Conservation (phyloP, 1,140 invertebrate species). For the Myzus persicae region DNA sequence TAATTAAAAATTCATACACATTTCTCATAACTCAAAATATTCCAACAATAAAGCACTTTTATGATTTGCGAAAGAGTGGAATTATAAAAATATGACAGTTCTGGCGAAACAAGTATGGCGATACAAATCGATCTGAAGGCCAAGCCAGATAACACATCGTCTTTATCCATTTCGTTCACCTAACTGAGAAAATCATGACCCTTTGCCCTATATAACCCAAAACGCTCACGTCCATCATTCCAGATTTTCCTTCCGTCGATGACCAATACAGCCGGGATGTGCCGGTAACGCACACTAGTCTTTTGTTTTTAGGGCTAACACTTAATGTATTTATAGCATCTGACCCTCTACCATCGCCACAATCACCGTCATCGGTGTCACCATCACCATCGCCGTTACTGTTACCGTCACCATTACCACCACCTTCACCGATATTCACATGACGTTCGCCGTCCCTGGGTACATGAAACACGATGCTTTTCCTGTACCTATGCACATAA, state of each 20-base stretch:
- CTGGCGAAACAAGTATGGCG: no score
- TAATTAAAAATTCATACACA: no score
- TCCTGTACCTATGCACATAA: neutral
- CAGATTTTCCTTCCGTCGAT: conserved; percentile 36
- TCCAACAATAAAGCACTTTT: no score
- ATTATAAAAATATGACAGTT: no score
- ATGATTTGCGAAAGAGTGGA: no score
- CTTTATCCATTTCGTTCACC: neutral
- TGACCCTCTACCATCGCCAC: neutral
- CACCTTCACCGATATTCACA: neutral
- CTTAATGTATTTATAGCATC: conserved; percentile 63
- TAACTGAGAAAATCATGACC: neutral
- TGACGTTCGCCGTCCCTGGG: neutral
- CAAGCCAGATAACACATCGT: neutral
- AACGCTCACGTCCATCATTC: neutral
- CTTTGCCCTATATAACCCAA: neutral
- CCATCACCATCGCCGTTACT: neutral
- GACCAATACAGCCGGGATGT: conserved; percentile 72
- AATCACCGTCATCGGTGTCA: neutral
- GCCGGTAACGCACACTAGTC: conserved; percentile 69
- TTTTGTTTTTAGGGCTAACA: conserved; percentile 69
- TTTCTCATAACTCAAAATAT: no score
- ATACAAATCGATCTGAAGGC: no score
- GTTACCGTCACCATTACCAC: neutral
- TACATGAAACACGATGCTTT: neutral